Evolutionary conservation across 2,113 vertebrate genomes (phyloP), one percentile per base, ranked within the genome.

Genomic region (Chloropsis cyanopogon): DNA sequence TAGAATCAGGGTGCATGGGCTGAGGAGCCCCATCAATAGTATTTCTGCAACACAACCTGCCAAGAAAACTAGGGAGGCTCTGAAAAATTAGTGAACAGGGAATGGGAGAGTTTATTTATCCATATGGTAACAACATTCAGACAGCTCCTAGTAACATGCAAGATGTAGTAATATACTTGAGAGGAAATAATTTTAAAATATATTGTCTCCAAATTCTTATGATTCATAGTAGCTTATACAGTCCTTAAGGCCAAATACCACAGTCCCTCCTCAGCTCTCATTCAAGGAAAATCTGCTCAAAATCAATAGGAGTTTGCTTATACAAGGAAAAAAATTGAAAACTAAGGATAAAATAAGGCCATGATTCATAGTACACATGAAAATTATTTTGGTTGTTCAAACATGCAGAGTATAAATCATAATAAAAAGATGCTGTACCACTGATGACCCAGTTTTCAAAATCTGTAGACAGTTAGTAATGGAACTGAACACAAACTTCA

Each of bases 121-220:
- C 90, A 87, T 95, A 92, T 73, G 94, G 94, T 70, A 91, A 90
- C 77, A 72, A 77, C 52, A 65, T 42, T 75, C 63, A 80, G 79
- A 81, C 15, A 8, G 82, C 81, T 95, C 87, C 73, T 23, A 88
- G 50, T 60, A 91, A 69, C 54, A 66, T 9, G 29, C 59, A 94
- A 66, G 78, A 87, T 44, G 53, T 52, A 87, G 83, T 44, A 94
- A 89, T 13, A 29, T 66, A 44, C 59, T 91, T 87, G 77, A 96
- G 83, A 93, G 75, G 72, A 96, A 94, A 94, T 91, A 1, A 88
- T 96, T 92, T 92, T 76, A 76, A 95, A 95, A 92, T 79, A 89
- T 61, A 92, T 75, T 87, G 73, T 88, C 68, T 88, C 65, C 66
- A 86, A 92, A 89, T 84, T 82, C 85, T 86, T 85, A 60, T 82